Percentiles rank a stretch among this genome's conserved stretches.
phyloP scores from a whole-genome alignment of 1,140 invertebrate species.

The Phthorimaea operculella region DNA sequence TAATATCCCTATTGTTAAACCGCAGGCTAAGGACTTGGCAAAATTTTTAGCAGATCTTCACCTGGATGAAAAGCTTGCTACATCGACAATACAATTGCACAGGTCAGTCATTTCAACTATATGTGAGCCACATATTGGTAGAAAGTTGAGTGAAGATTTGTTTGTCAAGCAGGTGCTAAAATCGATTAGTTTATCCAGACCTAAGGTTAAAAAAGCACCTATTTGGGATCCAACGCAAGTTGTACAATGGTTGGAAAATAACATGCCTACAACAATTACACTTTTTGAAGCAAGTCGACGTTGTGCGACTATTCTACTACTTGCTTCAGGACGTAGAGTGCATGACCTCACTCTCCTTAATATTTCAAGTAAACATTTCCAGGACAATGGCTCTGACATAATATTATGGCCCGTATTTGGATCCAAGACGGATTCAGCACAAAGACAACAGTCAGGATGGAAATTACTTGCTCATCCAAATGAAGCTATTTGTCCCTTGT shows the following conservation, averaged over 20 bases:
- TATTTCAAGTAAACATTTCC: neutral
- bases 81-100: slow-evolving; percentile 8
- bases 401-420: slow-evolving; percentile 5
- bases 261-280: neutral
- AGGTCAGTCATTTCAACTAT: slow-evolving; percentile 12
- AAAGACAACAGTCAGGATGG: neutral
- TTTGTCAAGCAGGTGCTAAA: slow-evolving; percentile 10
- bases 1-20: neutral
- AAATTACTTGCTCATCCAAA: neutral
- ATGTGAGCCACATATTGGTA: neutral
- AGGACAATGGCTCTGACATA: neutral
- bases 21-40: slow-evolving; percentile 4
- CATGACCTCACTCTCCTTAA: neutral
- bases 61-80: slow-evolving; percentile 3
- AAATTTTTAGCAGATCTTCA: slow-evolving; percentile 8
- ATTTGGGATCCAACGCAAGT: slow-evolving; percentile 8
- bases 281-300: slow-evolving; percentile 2
- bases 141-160: slow-evolving; percentile 1
- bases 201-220: neutral
- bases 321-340: slow-evolving; percentile 1
- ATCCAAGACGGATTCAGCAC: slow-evolving; percentile 1
- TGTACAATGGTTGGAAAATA: neutral
- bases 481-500: neutral
- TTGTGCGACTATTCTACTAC: neutral
- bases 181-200: slow-evolving; percentile 5